Evolutionary conservation across 2,888 invertebrate species (phyloP), one percentile per base, ranked within the genome.

Genomic region (Molanna angustata): DNA sequence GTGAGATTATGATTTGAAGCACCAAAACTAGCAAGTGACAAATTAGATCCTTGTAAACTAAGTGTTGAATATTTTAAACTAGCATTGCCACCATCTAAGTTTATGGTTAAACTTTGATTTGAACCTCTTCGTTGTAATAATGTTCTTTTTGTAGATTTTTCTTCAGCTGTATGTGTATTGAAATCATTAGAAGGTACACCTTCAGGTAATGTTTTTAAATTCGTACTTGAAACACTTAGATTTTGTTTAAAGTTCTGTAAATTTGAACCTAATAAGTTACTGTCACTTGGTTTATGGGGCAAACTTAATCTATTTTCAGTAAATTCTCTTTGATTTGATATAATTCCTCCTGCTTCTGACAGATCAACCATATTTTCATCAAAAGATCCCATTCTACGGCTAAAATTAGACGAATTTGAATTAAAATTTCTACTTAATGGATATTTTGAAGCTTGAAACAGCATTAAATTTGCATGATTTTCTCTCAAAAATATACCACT

Each of bases 191-290:
- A 74, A 0, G 85, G 84, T 59, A 85, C 80, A 1, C 85, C 82
- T 73, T 86, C 86, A 0, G 86, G 86, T 33, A 86, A 65, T 0
- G 86, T 86, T 68, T 86, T 86, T 35, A 86, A 69, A 61, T 86
- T 86, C 22, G 85, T 85, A 63, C 83, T 85, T 1, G 85, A 85
- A 4, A 84, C 80, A 62, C 83, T 84, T 31, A 79, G 67, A 65
- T 80, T 82, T 21, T 80, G 82, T 54, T 82, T 82, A 63, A 83
- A 83, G 57, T 78, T 79, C 47, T 79, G 71, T 54, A 83, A 66
- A 67, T 82, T 84, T 2, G 81, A 77, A 16, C 78, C 79, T 11
- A 78, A 63, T 17, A 62, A 46, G 39, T 52, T 58, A 27, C 59
- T 55, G 22, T 58, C 58, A 41, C 49, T 27, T 7, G 54, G 54